Percentiles rank a stretch among this genome's conserved stretches.
Conservation (phyloP, 2,797 vertebrate species). For the Cryptoblepharus egeriae region DNA sequence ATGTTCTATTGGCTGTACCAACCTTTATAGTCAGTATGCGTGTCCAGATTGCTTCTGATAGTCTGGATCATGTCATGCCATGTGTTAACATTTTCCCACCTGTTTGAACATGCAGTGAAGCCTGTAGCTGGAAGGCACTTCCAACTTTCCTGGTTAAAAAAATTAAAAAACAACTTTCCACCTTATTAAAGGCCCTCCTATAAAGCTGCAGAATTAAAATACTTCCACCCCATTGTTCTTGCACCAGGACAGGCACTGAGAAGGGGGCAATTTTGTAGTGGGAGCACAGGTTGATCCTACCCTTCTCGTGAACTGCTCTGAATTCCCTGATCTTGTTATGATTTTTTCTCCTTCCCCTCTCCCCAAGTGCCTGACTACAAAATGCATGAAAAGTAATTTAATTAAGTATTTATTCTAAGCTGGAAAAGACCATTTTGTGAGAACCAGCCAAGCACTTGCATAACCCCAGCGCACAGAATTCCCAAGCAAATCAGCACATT, state of each 20-base stretch:
- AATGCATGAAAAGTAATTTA: constrained; percentile 82
- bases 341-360: constrained; percentile 62
- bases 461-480: constrained; percentile 80
- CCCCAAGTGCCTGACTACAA: constrained; percentile 75
- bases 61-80: no score
- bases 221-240: constrained; percentile 32
- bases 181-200: constrained; percentile 1
- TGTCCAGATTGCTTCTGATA: no score
- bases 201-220: constrained; percentile 36
- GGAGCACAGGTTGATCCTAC: constrained; percentile 52
- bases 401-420: constrained; percentile 79
- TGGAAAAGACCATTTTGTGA: constrained; percentile 78
- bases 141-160: constrained; percentile 8
- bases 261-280: constrained; percentile 66
- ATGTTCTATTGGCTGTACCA: no score
- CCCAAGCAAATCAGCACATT: constrained; percentile 84
- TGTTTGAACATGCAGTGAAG: no score
- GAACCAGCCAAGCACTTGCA: constrained; percentile 75
- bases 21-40: no score
- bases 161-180: constrained; percentile 19
- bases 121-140: neutral
- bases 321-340: constrained; percentile 70
- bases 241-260: constrained; percentile 28
- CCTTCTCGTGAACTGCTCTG: constrained; percentile 58
- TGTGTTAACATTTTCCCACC: no score